Percentiles rank a stretch among this genome's conserved stretches.
Evolutionary conservation across 1,140 invertebrate species (phyloP).

Genomic region (Bombus haemorrhoidalis): DNA sequence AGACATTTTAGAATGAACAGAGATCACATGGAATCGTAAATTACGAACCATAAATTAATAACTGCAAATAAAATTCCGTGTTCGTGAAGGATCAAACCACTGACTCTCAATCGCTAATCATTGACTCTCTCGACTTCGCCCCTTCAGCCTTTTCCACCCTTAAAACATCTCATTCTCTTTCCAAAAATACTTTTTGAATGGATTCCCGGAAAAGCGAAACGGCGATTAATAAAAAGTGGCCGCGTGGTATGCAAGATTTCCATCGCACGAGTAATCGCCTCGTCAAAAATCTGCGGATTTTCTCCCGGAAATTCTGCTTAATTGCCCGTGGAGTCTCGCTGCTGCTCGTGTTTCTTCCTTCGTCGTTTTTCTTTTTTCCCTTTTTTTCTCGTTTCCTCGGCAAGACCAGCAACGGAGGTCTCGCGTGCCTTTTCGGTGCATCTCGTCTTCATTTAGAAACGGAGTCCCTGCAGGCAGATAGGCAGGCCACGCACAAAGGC

Average conservation of each 20-base stretch:
- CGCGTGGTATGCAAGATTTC: not conserved
- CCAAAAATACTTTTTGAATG: too few relatives aligned
- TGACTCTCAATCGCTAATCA: too few relatives aligned
- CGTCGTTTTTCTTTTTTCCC: not conserved
- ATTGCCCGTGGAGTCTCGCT: not conserved
- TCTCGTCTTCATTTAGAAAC: conserved; percentile 26
- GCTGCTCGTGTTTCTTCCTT: not conserved
- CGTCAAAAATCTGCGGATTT: not conserved
- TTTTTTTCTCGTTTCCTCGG: not conserved
- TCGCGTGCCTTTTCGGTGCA: not conserved
- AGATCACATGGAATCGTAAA: too few relatives aligned
- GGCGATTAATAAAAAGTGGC: not conserved
- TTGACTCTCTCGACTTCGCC: too few relatives aligned
- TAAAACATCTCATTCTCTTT: not conserved
- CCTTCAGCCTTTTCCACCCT: too few relatives aligned
- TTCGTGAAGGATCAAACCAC: too few relatives aligned
- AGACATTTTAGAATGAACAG: too few relatives aligned
- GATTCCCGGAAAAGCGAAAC: too few relatives aligned
- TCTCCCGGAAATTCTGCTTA: not conserved
- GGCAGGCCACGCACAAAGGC: conserved; percentile 31
- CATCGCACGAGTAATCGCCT: not conserved
- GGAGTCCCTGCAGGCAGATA: not conserved
- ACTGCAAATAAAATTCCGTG: too few relatives aligned
- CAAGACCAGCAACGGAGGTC: not conserved
- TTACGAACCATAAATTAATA: too few relatives aligned